These are phyloP conservation scores for Dolichopus griseipennis DNA, from an alignment of 2,888 invertebrate genomes.

Conservation along the genomic window DNA sequence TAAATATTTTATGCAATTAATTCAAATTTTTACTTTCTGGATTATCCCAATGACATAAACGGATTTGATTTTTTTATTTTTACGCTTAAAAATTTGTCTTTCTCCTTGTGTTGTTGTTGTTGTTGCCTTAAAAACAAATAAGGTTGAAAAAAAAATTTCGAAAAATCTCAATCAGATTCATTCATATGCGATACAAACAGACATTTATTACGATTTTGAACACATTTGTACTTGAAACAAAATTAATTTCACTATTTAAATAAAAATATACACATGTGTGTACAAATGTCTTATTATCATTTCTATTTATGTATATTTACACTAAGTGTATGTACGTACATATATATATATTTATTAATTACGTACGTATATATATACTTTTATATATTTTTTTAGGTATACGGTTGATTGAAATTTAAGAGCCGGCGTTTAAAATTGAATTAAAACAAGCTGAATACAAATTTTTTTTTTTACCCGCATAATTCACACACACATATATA, in stretches of 20 bases:
- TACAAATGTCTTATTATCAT: not conserved
- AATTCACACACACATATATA: not conserved
- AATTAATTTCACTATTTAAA: not conserved
- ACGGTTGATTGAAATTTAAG: slow-evolving; percentile 4
- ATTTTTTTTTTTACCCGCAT: no score
- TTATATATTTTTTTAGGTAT: not conserved
- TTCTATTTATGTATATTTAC: no score
- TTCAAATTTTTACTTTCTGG: no score
- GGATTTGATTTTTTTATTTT: no score
- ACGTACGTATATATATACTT: not conserved
- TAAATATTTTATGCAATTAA: no score
- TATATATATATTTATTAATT: not conserved
- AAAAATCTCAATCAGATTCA: not conserved
- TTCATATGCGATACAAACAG: not conserved
- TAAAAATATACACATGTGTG: not conserved
- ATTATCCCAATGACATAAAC: no score
- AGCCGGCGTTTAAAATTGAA: not conserved
- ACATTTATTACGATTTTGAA: not conserved
- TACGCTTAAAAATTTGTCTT: no score
- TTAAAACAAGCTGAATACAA: not conserved
- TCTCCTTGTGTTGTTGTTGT: no score
- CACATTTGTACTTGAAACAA: not conserved
- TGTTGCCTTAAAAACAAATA: no score
- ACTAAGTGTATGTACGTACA: no score
- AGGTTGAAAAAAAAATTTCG: not conserved